Evolutionary conservation across 1,140 invertebrate genomes (phyloP).

Genomic region (Drosophila setifemur): DNA sequence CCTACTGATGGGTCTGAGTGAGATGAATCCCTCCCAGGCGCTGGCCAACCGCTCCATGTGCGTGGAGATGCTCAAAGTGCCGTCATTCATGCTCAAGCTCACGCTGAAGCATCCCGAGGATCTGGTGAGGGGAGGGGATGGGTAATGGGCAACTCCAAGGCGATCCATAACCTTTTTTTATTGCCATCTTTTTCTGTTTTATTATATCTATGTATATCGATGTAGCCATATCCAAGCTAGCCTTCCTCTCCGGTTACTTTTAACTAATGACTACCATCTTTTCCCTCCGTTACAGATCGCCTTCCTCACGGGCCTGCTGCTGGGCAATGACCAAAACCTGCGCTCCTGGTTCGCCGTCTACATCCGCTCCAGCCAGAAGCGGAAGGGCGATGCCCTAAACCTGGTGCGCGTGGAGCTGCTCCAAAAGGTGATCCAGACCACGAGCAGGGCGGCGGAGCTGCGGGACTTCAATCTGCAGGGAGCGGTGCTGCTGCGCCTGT

Average conservation of each 20-base stretch:
- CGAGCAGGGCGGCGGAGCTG: conserved; percentile 83
- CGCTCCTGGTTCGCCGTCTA: conserved; percentile 96
- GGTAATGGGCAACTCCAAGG: no score
- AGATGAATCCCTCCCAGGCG: conserved; percentile 94
- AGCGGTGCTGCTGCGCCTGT: conserved; percentile 91
- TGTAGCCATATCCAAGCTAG: background rate
- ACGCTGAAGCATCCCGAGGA: conserved; percentile 77
- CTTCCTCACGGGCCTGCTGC: conserved; percentile 94
- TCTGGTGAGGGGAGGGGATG: no score
- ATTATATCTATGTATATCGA: no score
- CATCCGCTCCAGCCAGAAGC: conserved; percentile 94
- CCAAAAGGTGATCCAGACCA: conserved; percentile 85
- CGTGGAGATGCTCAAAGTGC: conserved; percentile 94
- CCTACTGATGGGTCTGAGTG: conserved; percentile 91
- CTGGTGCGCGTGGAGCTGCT: conserved; percentile 91
- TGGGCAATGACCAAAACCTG: conserved; percentile 94
- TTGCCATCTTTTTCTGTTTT: background rate
- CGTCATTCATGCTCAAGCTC: conserved; percentile 83
- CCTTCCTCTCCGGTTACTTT: background rate
- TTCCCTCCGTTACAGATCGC: conserved; percentile 84
- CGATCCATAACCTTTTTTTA: no score
- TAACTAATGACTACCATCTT: no score
- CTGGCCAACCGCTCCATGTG: conserved; percentile 92
- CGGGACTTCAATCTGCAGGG: conserved; percentile 89
- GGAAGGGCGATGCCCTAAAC: conserved; percentile 89